phyloP scores from a whole-genome alignment of 2,888 invertebrate species.

The Pogonocherus hispidulus region DNA sequence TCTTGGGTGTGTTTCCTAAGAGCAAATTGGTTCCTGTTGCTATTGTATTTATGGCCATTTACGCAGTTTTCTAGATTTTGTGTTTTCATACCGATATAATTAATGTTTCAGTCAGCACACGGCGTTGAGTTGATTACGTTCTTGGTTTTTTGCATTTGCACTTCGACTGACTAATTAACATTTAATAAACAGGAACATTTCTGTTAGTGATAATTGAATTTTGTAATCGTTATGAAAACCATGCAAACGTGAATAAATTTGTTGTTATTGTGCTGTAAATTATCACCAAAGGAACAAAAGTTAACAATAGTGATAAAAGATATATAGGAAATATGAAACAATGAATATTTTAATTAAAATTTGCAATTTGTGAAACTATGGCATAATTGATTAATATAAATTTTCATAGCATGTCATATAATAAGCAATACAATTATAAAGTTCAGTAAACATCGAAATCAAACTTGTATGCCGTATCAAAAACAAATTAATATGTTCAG shows the following conservation, averaged over 20 bases:
- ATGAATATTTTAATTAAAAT: slow-evolving; percentile 14
- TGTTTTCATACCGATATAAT: no score
- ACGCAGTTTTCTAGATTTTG: no score
- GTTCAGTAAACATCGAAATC: no score
- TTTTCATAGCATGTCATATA: background rate
- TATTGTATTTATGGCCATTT: no score
- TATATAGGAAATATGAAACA: background rate
- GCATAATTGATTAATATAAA: background rate
- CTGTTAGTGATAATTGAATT: background rate
- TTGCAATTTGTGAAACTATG: background rate
- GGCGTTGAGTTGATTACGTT: no score
- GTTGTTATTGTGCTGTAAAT: slow-evolving; percentile 1
- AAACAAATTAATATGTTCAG: no score
- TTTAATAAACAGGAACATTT: background rate
- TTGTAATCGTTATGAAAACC: slow-evolving; percentile 3
- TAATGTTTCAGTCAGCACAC: no score
- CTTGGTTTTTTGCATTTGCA: no score
- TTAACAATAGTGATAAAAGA: background rate
- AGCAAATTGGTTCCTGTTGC: no score
- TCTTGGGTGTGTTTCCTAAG: no score
- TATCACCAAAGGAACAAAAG: background rate
- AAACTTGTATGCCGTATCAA: no score
- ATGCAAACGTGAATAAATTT: background rate
- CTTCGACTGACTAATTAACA: background rate
- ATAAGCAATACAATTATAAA: no score